These are phyloP conservation scores for Oscheius myriophilus DNA, from an alignment of 2,888 invertebrate species.

Conservation along the genomic window DNA sequence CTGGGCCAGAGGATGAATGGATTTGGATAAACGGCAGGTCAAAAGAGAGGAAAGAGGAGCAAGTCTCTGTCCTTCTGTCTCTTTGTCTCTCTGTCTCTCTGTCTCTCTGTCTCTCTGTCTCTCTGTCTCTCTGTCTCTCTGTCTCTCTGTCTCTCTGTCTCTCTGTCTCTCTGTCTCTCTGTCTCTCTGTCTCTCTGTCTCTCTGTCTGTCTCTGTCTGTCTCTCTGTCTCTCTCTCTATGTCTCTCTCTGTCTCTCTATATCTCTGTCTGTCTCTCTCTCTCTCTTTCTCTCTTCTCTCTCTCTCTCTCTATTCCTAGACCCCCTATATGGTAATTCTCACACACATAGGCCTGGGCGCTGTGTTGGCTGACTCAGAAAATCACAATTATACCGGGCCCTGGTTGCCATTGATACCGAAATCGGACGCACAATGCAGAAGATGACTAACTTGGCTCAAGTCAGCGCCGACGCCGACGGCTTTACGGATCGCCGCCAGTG, in stretches of 20 bases:
- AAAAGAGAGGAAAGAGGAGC: neutral
- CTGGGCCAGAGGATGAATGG: no score
- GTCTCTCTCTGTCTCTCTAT: no score
- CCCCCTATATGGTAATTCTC: no score
- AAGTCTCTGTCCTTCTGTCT: neutral
- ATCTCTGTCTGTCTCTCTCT: no score
- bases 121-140: neutral
- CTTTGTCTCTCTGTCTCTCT: slow-evolving; percentile 1
- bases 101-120: neutral
- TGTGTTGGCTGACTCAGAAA: no score
- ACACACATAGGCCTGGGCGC: no score
- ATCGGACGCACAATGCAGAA: slow-evolving; percentile 19
- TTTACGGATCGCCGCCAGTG: slow-evolving; percentile 19
- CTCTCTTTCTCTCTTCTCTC: neutral
- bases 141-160: neutral
- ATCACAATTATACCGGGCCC: slow-evolving; percentile 19
- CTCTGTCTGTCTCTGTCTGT: no score
- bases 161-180: no score
- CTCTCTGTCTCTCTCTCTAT: no score
- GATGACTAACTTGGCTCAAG: slow-evolving; percentile 16
- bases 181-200: no score
- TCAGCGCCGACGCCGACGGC: slow-evolving; percentile 13
- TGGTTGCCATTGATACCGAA: slow-evolving; percentile 28
- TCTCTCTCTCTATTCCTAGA: neutral
- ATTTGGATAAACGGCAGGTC: neutral